phyloP scores from a whole-genome alignment of 2,888 invertebrate species.

The Abrostola tripartita region DNA sequence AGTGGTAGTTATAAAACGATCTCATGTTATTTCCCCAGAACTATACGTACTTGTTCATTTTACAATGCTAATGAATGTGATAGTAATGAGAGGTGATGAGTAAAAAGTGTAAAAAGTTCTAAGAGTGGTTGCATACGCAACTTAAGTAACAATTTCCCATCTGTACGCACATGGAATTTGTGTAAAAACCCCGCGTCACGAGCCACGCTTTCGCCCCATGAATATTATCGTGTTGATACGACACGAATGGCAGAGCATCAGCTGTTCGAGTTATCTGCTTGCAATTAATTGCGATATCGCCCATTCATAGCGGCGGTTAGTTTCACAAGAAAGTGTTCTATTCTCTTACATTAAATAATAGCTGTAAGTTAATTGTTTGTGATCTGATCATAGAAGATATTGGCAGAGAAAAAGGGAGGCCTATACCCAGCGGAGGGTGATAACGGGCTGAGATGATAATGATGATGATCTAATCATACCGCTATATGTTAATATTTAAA shows the following conservation, averaged over 20 bases:
- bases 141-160: conserved; percentile 45
- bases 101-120: conserved; percentile 38
- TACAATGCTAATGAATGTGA: conserved; percentile 18
- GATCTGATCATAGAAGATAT: neutral
- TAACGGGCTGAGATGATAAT: too few species aligned
- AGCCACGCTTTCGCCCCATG: conserved; percentile 79
- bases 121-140: conserved; percentile 29
- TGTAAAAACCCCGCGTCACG: conserved; percentile 60
- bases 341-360: conserved; percentile 49
- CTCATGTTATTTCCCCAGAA: neutral
- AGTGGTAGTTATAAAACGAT: neutral
- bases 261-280: conserved; percentile 78
- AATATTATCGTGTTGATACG: conserved; percentile 74
- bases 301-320: conserved; percentile 70
- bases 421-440: too few species aligned
- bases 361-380: conserved; percentile 6
- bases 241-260: conserved; percentile 80
- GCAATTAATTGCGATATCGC: conserved; percentile 78
- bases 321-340: conserved; percentile 68
- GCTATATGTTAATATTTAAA: conserved; percentile 1
- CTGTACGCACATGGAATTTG: conserved; percentile 50
- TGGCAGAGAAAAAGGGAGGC: too few species aligned
- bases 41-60: conserved; percentile 5
- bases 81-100: conserved; percentile 14
- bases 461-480: conserved; percentile 4